Base-by-base conservation (phyloP, 2,888 invertebrate species). In the Molanna angustata region DNA sequence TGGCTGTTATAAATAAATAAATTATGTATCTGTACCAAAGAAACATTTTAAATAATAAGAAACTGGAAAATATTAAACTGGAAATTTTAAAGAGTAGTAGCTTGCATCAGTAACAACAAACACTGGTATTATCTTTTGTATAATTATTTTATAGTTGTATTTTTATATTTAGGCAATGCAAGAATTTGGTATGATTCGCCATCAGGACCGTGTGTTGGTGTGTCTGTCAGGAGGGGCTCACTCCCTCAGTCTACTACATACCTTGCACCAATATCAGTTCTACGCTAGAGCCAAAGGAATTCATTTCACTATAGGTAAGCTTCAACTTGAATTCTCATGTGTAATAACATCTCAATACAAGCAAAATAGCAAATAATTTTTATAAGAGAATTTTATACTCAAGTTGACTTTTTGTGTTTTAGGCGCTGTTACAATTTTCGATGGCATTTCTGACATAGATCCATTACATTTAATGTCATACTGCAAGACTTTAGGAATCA, bases 171-270 rank as follows among this genome's bases (percentile, higher is more conserved):
- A 87, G 84, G 92, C 91, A 0, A 76, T 93, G 43, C 83, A 85
- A 57, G 90, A 91, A 65, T 91, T 84, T 70, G 80, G 83, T 57
- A 94, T 94, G 93, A 82, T 94, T 51, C 78, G 83, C 47, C 82
- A 90, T 60, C 89, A 88, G 2, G 94, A 94, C 68, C 80, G 85
- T 57, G 83, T 94, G 13, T 75, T 94, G 65, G 84, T 94, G 11
- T 93, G 94, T 66, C 73, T 94, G 39, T 91, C 92, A 0, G 91
- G 89, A 0, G 89, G 90, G 2, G 86, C 87, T 61, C 86, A 90
- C 65, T 93, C 93, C 0, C 72, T 94, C n/a, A 86, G 88, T 1
- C 74, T 94, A 7, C 73, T 94, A 0, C 94, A 94, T 67, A 85
- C 88, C 1, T 72, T 94, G 63, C 83, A 87, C 49, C 92, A 94